A percentile compares a stretch with the other conserved stretches of the same genome.
phyloP scores from a whole-genome alignment of 30 jellyfish, hydroid and myxozoan genomes.

The Pelagia noctiluca region DNA sequence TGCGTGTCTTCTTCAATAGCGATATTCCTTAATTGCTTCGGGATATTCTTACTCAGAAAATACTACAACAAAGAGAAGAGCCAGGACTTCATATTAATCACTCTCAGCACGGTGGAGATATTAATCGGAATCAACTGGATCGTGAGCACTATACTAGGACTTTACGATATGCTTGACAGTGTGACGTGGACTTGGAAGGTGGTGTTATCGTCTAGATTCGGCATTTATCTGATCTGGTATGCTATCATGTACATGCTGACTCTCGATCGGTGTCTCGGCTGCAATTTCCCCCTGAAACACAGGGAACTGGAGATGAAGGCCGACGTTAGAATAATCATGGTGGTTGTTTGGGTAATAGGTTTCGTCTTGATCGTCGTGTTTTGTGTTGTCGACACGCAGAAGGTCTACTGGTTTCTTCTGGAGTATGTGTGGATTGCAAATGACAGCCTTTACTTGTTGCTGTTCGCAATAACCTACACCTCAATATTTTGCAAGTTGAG shows the following conservation, averaged over 20 bases:
- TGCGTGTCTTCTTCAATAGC: too few species aligned
- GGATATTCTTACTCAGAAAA: neutral
- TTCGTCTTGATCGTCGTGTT: neutral
- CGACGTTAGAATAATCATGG: neutral
- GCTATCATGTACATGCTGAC: conserved; percentile 9
- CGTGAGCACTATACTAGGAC: too few species aligned
- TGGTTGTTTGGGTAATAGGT: neutral
- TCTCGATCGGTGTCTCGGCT: conserved; percentile 14
- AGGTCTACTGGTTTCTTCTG: neutral
- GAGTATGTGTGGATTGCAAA: neutral
- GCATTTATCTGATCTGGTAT: neutral
- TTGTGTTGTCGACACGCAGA: neutral
- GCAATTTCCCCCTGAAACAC: conserved; percentile 9
- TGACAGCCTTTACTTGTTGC: neutral
- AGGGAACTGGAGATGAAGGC: neutral
- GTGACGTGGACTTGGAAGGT: neutral
- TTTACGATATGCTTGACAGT: neutral
- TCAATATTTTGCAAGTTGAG: conserved; percentile 2
- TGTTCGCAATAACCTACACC: neutral
- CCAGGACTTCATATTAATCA: neutral
- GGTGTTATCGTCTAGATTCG: neutral
- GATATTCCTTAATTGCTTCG: neutral
- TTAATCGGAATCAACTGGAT: neutral
- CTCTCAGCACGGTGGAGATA: neutral
- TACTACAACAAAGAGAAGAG: neutral